Evolutionary conservation across 2,888 invertebrate genomes (phyloP).

Genomic region (Ryuthela nishihirai): DNA sequence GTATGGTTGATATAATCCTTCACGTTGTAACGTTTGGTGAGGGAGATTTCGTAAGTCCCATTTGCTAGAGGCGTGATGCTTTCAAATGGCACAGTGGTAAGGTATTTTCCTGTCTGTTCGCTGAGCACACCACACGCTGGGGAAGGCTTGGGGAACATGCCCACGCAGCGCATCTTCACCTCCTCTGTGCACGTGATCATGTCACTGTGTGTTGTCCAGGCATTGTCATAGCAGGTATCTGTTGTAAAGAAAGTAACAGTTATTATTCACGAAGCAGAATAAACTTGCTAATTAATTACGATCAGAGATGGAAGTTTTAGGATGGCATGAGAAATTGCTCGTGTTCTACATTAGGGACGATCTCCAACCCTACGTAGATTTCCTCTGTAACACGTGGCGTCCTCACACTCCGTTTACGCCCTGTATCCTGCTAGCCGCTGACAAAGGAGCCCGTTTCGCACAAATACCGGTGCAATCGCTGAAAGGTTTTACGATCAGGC

Average conservation of each 20-base stretch:
- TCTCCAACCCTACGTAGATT: no score
- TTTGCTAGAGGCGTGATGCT: constrained; percentile 28
- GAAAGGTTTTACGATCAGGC: no score
- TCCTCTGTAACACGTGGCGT: no score
- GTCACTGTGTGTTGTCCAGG: constrained; percentile 42
- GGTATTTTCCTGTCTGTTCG: constrained; percentile 36
- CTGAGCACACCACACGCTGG: constrained; percentile 43
- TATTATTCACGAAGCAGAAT: no score
- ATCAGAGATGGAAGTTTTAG: no score
- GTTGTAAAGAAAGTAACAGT: not conserved
- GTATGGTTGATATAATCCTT: constrained; percentile 38
- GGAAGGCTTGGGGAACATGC: constrained; percentile 43
- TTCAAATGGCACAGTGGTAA: constrained; percentile 41
- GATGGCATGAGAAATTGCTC: no score
- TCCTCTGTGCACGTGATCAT: constrained; percentile 41
- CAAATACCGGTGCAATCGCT: no score
- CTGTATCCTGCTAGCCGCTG: no score
- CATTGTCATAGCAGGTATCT: constrained; percentile 42
- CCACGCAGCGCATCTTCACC: constrained; percentile 40
- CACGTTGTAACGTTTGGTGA: constrained; percentile 36
- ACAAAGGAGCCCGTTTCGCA: no score
- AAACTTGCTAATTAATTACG: no score
- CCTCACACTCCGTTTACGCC: no score
- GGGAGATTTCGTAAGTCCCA: constrained; percentile 41
- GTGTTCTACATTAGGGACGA: no score